Conservation (phyloP, 2,113 vertebrate species). For the Rhizomys pruinosus region DNA sequence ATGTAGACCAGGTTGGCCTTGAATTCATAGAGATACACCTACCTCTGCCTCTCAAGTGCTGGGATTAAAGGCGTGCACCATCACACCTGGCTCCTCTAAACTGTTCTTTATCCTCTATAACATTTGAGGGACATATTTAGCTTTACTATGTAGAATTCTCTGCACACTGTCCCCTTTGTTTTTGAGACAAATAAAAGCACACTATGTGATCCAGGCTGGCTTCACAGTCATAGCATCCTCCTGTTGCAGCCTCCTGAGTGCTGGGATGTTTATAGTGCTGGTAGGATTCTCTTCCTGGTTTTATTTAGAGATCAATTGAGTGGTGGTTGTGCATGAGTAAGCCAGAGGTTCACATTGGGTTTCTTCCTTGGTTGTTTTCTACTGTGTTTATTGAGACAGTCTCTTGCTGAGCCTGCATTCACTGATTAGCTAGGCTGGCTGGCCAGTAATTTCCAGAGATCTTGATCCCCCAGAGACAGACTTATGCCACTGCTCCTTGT, state of each 20-base stretch:
- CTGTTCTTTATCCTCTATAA: constrained; percentile 11
- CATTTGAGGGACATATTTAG: not conserved
- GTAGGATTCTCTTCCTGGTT: not conserved
- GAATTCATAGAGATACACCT: not conserved
- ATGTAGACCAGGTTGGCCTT: not conserved
- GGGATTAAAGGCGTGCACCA: too few species aligned
- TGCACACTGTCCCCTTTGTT: not conserved
- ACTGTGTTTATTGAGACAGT: not conserved
- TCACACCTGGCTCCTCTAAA: too few species aligned
- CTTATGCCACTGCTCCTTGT: not conserved
- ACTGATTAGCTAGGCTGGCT: not conserved
- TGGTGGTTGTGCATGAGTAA: not conserved
- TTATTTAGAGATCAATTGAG: too few species aligned
- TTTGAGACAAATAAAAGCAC: not conserved
- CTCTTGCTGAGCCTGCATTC: not conserved
- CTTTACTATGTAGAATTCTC: not conserved
- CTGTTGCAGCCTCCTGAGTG: not conserved
- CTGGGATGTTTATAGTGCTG: not conserved
- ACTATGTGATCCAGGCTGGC: not conserved
- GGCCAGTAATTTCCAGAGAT: not conserved
- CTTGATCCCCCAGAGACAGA: not conserved
- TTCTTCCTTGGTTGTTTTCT: not conserved
- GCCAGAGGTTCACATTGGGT: not conserved
- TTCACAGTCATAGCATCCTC: not conserved
- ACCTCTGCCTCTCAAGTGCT: not conserved